Evolutionary conservation across 2,888 invertebrate genomes (phyloP), one percentile per base, ranked within the genome.

Genomic region (Drosophila mayaguana): DNA sequence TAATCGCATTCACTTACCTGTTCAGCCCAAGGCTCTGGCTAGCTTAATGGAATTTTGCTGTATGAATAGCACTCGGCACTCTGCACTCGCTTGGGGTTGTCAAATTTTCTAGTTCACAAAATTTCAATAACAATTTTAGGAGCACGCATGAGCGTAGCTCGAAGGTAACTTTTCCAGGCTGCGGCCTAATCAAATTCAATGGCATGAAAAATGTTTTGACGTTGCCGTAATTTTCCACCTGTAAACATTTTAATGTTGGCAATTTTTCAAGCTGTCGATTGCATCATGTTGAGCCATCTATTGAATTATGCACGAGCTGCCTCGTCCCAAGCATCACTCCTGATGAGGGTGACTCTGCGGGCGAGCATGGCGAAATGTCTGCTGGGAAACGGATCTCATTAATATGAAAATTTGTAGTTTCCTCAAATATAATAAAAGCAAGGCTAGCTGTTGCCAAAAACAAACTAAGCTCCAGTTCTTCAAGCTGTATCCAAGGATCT

Each of bases 241-340:
- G 75, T 63, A 71, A 72, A 73, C 72, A 72, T 68, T 67, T 81
- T 80, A 65, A 78, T 67, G 75, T 71, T 70, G 69, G 69, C 77
- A 78, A 77, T 88, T 80, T 83, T 70, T 64, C 72, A 76, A 83
- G 71, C 86, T 88, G 88, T 85, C 86, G 78, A 86, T 86, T 88
- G 83, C 81, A 83, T 65, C 68, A 63, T 38, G 28, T 56, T 75
- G 59, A 60, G 60, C 61, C 71, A 72, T 63, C 75, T 68, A 85
- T 84, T 84, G 74, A 88, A 88, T 84, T 80, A 84, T 83, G 88
- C 81, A 80, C 50, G 45, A 78, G 53, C 56, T 59, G 45, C 22
- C 38, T 40, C 53, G 32, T 14, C 25, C 46, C 12, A 48, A 56
- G 53, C 50, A 63, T 59, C 32, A 4, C 8, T 38, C n/a, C 7